phyloP scores from a whole-genome alignment of 2,888 invertebrate species.

The Drosophila rubida region DNA sequence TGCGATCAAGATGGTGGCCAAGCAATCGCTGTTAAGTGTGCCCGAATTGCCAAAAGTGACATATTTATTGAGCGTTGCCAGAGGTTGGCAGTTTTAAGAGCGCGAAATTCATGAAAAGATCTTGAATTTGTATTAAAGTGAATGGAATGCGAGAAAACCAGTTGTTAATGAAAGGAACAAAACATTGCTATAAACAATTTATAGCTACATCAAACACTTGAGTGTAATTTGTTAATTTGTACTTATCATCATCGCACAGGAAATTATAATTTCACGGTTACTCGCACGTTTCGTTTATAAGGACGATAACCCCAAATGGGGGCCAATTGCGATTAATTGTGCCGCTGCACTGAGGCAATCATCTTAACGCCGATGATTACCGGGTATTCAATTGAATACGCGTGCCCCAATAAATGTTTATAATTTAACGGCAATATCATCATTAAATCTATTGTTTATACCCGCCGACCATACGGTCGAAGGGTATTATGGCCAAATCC shows the following conservation, averaged over 20 bases:
- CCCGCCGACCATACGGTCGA: too few species aligned
- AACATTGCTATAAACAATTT: not conserved
- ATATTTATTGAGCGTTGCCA: not conserved
- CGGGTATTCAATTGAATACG: slow-evolving; percentile 15
- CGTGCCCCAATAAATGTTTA: slow-evolving; percentile 23
- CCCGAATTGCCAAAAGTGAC: not conserved
- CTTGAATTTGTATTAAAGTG: not conserved
- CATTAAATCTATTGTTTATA: too few species aligned
- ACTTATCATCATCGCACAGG: slow-evolving; percentile 28
- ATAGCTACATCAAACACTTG: not conserved
- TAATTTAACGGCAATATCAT: not conserved
- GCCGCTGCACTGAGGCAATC: not conserved
- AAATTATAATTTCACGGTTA: slow-evolving; percentile 42
- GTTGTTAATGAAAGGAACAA: not conserved
- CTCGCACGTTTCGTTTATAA: slow-evolving; percentile 19
- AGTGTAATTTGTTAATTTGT: slow-evolving; percentile 26
- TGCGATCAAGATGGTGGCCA: not conserved
- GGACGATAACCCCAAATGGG: slow-evolving; percentile 35
- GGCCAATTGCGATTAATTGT: slow-evolving; percentile 29
- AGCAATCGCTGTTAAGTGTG: not conserved
- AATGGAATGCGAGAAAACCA: not conserved
- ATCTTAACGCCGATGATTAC: slow-evolving; percentile 27
- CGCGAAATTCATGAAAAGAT: not conserved
- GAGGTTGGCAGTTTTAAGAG: not conserved
- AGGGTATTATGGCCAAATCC: too few species aligned